A percentile compares a stretch with the other conserved stretches of the same genome.
These are phyloP conservation scores for Chromoteleia sp. DNA, from an alignment of 2,888 invertebrate genomes.

Conservation along the genomic window DNA sequence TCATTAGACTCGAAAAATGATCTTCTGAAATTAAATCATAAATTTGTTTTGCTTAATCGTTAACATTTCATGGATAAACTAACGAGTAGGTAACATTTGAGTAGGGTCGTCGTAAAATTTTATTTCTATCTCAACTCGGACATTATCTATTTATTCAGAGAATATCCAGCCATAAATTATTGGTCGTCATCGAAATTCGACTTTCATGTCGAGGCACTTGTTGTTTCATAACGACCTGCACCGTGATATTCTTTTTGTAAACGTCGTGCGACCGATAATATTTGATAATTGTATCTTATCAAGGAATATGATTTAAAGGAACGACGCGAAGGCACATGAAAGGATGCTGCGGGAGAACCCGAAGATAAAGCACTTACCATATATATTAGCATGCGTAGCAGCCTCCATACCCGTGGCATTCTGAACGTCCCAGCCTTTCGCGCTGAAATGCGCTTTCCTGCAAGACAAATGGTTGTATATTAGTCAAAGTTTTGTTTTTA, in stretches of 20 bases:
- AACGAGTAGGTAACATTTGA: neutral
- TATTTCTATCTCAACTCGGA: neutral
- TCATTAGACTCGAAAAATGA: too few species aligned
- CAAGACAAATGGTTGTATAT: constrained; percentile 69
- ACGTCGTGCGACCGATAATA: constrained; percentile 62
- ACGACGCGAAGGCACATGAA: constrained; percentile 46
- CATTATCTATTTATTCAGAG: constrained; percentile 25
- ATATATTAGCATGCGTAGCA: constrained; percentile 84
- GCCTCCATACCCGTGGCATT: constrained; percentile 84
- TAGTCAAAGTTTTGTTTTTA: constrained; percentile 60
- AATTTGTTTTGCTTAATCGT: neutral
- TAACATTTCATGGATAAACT: neutral
- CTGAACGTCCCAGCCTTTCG: constrained; percentile 84
- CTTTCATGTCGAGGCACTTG: constrained; percentile 15
- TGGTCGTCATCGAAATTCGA: constrained; percentile 52
- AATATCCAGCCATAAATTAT: constrained; percentile 22
- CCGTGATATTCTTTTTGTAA: constrained; percentile 40
- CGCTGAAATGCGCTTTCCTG: constrained; percentile 81
- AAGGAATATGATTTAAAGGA: constrained; percentile 62
- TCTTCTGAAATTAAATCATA: neutral
- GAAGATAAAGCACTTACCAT: constrained; percentile 79
- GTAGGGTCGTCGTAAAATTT: constrained; percentile 1
- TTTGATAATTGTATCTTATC: constrained; percentile 67
- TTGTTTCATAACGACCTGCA: constrained; percentile 21
- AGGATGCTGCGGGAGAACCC: constrained; percentile 36